Percentiles rank a stretch among this genome's conserved stretches.
phyloP scores from a whole-genome alignment of 2,888 invertebrate species.

The Dilophus febrilis region DNA sequence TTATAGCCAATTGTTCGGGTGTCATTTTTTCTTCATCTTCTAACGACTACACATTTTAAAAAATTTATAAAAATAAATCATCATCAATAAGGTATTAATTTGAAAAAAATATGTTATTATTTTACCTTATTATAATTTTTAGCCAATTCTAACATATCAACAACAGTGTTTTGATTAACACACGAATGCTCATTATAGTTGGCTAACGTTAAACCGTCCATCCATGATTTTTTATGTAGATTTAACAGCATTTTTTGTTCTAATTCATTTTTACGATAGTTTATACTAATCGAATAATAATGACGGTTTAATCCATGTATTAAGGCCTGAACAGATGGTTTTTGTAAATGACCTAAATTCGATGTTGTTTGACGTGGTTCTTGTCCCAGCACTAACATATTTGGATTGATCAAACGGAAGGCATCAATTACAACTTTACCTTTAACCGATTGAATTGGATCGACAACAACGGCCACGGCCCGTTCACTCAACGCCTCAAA shows the following conservation, averaged over 20 bases:
- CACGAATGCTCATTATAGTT: slow-evolving; percentile 88
- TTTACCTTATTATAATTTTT: slow-evolving; percentile 83
- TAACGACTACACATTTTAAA: too few relatives aligned
- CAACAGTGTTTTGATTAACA: slow-evolving; percentile 83
- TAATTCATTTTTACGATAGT: slow-evolving; percentile 95
- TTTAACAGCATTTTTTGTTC: slow-evolving; percentile 99
- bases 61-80: too few relatives aligned
- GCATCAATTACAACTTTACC: slow-evolving; percentile 99
- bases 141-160: slow-evolving; percentile 92
- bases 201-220: slow-evolving; percentile 82
- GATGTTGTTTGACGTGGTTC: slow-evolving; percentile 98
- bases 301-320: slow-evolving; percentile 98
- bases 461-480: slow-evolving; percentile 98
- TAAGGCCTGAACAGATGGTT: slow-evolving; percentile 96
- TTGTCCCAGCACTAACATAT: slow-evolving; percentile 97
- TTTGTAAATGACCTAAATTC: slow-evolving; percentile 94
- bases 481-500: slow-evolving; percentile 96
- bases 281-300: slow-evolving; percentile 98
- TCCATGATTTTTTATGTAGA: slow-evolving; percentile 97
- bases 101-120: too few relatives aligned
- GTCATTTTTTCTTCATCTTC: slow-evolving; percentile 99
- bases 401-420: slow-evolving; percentile 96
- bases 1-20: slow-evolving; percentile 95
- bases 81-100: slow-evolving; percentile 3
- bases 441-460: slow-evolving; percentile 98